Base-by-base conservation (phyloP, 2,113 vertebrate species). In the Excalfactoria chinensis region DNA sequence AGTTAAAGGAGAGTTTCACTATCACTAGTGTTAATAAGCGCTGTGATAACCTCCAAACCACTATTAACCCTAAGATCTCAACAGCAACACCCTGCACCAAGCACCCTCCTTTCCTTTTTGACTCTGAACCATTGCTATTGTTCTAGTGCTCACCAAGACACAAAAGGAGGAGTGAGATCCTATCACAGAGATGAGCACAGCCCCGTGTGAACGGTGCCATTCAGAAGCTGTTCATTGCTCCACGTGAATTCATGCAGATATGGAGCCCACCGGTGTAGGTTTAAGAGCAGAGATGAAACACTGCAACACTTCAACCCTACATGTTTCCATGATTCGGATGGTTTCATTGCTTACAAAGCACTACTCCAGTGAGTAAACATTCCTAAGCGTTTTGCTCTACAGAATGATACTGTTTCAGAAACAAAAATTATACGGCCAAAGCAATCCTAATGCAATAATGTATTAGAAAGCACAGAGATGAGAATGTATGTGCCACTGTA, bases 61-160 rank as follows among this genome's bases (percentile, higher is more conserved):
- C 34, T 59, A 89, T 89, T 66, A 89, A 76, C 66, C 78, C 89
- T 48, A 84, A 73, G 23, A 84, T 49, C 80, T n/a, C 71, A 67
- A 73, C 73, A 59, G 63, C 1, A 58, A 26, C 93, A 58, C 10
- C 6, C 30, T 7, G 7, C 4, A 83, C 51, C 13, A 53, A 49
- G 70, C 53, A 90, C 71, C 74, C 60, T 49, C 48, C 70, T 63
- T 44, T 4, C 3, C 3, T 5, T 18, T 74, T 37, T 53, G 78
- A 37, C 63, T 79, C 48, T 68, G 55, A 43, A 70, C 68, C 59
- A 53, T 16, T 0, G 4, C 46, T 26, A 0, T 59, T 62, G 89
- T 14, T 60, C 56, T 0, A 1, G 78, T 2, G 30, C 5, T 85
- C 67, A 53, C n/a, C 10, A 43, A 49, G 48, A 48, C 23, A 48